These are phyloP conservation scores for Tachina fera DNA, from an alignment of 2,888 invertebrate species.

Conservation along the genomic window DNA sequence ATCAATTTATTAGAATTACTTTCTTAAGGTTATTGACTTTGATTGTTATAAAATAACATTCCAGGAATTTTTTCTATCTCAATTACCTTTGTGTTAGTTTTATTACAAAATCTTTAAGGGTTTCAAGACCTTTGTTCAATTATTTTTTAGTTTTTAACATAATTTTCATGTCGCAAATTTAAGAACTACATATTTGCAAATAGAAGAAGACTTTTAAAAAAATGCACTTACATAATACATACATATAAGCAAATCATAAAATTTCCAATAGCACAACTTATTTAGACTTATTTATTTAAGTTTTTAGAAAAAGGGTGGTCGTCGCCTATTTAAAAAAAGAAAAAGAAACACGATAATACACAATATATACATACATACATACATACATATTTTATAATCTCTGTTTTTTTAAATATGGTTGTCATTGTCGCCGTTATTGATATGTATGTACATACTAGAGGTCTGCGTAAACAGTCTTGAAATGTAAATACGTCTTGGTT, in stretches of 20 bases:
- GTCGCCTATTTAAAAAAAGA: slow-evolving; percentile 39
- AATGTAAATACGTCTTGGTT: no score
- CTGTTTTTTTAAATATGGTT: slow-evolving; percentile 23
- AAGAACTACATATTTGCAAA: slow-evolving; percentile 35
- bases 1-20: not conserved
- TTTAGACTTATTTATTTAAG: slow-evolving; percentile 48
- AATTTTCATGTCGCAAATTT: slow-evolving; percentile 51
- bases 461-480: no score
- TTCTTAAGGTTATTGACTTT: slow-evolving; percentile 13
- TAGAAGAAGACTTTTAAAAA: slow-evolving; percentile 61
- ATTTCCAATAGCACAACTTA: slow-evolving; percentile 30
- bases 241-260: slow-evolving; percentile 42
- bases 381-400: slow-evolving; percentile 33
- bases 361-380: not conserved
- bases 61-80: not conserved
- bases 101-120: slow-evolving; percentile 36
- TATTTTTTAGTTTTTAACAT: slow-evolving; percentile 39
- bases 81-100: not conserved
- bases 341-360: slow-evolving; percentile 17
- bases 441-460: no score
- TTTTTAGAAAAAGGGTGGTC: slow-evolving; percentile 35
- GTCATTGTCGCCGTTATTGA: slow-evolving; percentile 49
- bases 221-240: slow-evolving; percentile 25
- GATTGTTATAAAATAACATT: not conserved
- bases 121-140: slow-evolving; percentile 52